phyloP scores from a whole-genome alignment of 37 sponge, comb jelly and placozoan genomes.

The Halichondria panicea region DNA sequence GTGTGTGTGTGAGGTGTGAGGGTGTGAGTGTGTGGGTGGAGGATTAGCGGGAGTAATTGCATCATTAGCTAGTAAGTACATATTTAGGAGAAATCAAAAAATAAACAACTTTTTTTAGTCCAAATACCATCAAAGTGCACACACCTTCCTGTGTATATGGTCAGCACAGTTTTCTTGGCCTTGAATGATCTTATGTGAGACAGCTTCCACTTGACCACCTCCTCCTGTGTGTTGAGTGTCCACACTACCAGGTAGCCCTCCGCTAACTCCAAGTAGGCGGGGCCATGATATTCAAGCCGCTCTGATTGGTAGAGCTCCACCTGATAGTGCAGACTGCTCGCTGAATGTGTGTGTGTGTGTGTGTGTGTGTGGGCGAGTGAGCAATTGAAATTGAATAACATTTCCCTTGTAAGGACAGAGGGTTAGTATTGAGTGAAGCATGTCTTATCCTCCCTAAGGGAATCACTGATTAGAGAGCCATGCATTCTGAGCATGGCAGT shows the following conservation, averaged over 20 bases:
- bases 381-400: background rate
- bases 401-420: no score
- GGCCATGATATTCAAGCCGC: conserved; percentile 17
- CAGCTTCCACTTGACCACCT: conserved; percentile 52
- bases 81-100: conserved; percentile 2
- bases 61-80: background rate
- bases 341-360: conserved; percentile 31
- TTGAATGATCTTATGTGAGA: conserved; percentile 58
- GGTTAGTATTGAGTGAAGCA: no score
- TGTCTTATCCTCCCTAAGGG: no score
- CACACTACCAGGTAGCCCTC: conserved; percentile 34
- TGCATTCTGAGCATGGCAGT: no score
- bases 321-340: conserved; percentile 16
- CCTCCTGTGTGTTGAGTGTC: conserved; percentile 1
- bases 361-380: conserved; percentile 37
- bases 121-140: background rate
- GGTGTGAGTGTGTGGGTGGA: background rate
- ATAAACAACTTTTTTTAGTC: background rate
- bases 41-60: background rate
- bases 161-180: conserved; percentile 38
- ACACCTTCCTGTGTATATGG: conserved; percentile 49
- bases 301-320: conserved; percentile 24
- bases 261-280: conserved; percentile 34
- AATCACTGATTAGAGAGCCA: no score
- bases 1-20: background rate